Evolutionary conservation across 2,888 invertebrate genomes (phyloP).

Genomic region (Luperina nickerlii): DNA sequence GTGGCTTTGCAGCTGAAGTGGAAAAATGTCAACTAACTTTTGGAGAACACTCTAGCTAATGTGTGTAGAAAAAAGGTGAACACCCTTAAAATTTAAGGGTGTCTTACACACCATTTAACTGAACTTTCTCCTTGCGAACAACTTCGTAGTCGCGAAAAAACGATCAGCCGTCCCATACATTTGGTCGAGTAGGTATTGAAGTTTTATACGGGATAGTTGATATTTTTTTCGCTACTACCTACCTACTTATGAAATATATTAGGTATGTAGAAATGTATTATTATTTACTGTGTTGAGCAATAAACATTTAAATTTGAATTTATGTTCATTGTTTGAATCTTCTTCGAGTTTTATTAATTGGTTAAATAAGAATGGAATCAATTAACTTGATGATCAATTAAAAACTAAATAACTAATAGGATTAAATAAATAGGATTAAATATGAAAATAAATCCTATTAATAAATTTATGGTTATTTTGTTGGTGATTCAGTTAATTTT

Average conservation of each 20-base stretch:
- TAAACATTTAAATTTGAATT: too few species aligned
- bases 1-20: too few species aligned
- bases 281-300: too few species aligned
- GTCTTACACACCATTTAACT: background rate
- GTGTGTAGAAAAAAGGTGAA: too few species aligned
- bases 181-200: background rate
- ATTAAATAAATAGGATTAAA: background rate
- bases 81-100: background rate
- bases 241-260: too few species aligned
- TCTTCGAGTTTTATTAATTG: background rate
- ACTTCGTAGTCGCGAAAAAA: background rate
- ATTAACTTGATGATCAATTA: background rate
- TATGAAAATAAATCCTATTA: background rate
- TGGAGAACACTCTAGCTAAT: background rate
- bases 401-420: background rate
- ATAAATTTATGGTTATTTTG: background rate
- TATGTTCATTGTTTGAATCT: background rate
- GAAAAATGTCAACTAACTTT: too few species aligned
- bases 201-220: background rate
- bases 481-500: background rate
- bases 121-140: background rate
- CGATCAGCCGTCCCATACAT: background rate
- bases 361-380: background rate
- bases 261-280: too few species aligned
- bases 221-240: background rate